A percentile compares a stretch with the other conserved stretches of the same genome.
phyloP scores from a whole-genome alignment of 2,888 invertebrate species.

The Microctonus brassicae region DNA sequence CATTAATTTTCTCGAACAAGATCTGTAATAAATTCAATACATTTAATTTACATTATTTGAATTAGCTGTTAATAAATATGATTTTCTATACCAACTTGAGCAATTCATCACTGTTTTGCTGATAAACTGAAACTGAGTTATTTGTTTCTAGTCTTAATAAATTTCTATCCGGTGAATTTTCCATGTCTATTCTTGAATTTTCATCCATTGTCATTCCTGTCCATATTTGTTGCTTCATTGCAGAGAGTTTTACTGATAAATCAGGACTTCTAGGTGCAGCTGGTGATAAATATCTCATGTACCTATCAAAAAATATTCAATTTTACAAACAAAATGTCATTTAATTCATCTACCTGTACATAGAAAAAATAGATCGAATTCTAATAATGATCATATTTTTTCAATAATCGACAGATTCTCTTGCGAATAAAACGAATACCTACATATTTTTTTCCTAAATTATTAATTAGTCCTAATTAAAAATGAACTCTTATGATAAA shows the following conservation, averaged over 20 bases:
- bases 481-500: too few species aligned
- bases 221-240: constrained; percentile 83
- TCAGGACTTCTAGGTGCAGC: constrained; percentile 64
- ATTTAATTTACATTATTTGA: neutral
- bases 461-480: too few species aligned
- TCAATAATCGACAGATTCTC: too few species aligned
- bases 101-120: constrained; percentile 74
- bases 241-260: constrained; percentile 78
- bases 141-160: constrained; percentile 80
- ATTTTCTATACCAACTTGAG: constrained; percentile 70
- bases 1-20: constrained; percentile 77
- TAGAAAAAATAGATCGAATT: too few species aligned
- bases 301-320: constrained; percentile 42
- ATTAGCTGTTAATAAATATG: neutral
- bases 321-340: too few species aligned
- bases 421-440: too few species aligned
- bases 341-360: too few species aligned
- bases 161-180: constrained; percentile 50
- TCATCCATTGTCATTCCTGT: constrained; percentile 74
- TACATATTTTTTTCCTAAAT: too few species aligned
- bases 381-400: too few species aligned
- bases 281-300: constrained; percentile 57
- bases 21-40: constrained; percentile 67
- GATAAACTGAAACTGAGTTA: constrained; percentile 73
- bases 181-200: constrained; percentile 33